A percentile compares a stretch with the other conserved stretches of the same genome.
Conservation (phyloP, 2,113 vertebrate genomes). For the Equus przewalskii region DNA sequence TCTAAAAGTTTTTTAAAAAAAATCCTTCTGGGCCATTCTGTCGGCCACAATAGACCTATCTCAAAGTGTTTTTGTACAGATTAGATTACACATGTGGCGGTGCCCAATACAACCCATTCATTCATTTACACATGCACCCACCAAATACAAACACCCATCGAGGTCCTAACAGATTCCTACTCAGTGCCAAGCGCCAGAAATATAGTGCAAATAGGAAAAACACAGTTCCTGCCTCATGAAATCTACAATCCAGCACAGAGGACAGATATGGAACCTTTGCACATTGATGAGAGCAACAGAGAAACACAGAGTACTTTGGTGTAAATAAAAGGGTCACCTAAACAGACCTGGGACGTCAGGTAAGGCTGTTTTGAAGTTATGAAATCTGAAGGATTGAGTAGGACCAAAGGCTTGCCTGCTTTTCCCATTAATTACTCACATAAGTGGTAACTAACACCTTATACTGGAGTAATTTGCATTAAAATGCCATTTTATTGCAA, state of each 20-base stretch:
- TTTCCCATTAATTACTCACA: not conserved
- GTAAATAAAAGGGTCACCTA: no score
- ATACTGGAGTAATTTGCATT: not conserved
- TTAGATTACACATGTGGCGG: not conserved
- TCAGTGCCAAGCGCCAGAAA: not conserved
- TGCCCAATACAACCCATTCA: not conserved
- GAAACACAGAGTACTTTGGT: not conserved
- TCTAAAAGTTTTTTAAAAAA: not conserved
- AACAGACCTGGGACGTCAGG: not conserved
- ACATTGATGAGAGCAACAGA: not conserved
- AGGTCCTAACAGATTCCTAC: not conserved
- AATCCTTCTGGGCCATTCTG: not conserved
- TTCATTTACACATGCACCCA: rapidly evolving
- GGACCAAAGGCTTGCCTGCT: not conserved
- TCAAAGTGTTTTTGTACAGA: not conserved
- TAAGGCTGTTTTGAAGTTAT: not conserved
- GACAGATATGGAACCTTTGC: not conserved
- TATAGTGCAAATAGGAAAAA: not conserved
- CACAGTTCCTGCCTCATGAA: not conserved
- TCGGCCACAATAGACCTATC: not conserved
- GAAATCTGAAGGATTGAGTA: not conserved
- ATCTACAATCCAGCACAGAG: not conserved
- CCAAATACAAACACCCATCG: not conserved
- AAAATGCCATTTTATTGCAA: slow-evolving; percentile 5
- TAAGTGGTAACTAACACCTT: not conserved